phyloP scores from a whole-genome alignment of 2,797 vertebrate species.

The Macroramphosus scolopax region DNA sequence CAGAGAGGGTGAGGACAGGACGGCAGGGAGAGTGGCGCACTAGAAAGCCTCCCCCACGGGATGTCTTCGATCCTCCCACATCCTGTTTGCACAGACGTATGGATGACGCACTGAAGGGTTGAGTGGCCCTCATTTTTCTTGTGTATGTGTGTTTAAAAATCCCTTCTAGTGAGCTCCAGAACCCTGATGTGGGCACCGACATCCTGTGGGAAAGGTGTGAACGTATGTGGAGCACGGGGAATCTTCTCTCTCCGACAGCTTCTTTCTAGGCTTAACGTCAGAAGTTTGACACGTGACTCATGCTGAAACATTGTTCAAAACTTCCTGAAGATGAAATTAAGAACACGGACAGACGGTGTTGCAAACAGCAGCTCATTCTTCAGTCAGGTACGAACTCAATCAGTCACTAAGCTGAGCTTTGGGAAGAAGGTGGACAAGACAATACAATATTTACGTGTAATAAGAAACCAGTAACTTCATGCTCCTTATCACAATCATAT shows the following conservation, averaged over 20 bases:
- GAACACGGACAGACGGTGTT: too few species aligned
- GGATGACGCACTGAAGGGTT: constrained; percentile 70
- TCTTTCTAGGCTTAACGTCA: too few species aligned
- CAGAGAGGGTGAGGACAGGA: constrained; percentile 67
- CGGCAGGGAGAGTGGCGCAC: constrained; percentile 58
- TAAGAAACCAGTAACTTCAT: background rate
- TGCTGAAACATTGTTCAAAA: too few species aligned
- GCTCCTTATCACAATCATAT: background rate
- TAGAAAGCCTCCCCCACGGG: constrained; percentile 66
- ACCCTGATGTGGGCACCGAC: constrained; percentile 25
- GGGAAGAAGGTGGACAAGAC: too few species aligned
- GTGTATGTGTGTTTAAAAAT: constrained; percentile 34
- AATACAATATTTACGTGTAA: background rate
- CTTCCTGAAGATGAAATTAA: too few species aligned
- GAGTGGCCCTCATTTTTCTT: constrained; percentile 37
- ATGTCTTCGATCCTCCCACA: constrained; percentile 64
- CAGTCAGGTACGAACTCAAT: too few species aligned
- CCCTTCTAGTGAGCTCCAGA: constrained; percentile 15
- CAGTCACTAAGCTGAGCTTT: too few species aligned
- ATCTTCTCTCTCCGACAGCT: constrained; percentile 5
- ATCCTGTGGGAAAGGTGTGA: constrained; percentile 27
- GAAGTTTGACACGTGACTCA: too few species aligned
- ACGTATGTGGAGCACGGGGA: constrained; percentile 33
- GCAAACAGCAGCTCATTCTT: too few species aligned
- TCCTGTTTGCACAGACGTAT: constrained; percentile 76